A percentile compares a stretch with the other conserved stretches of the same genome.
Conservation (phyloP, 2,113 vertebrate genomes). For the Macroglossus sobrinus region DNA sequence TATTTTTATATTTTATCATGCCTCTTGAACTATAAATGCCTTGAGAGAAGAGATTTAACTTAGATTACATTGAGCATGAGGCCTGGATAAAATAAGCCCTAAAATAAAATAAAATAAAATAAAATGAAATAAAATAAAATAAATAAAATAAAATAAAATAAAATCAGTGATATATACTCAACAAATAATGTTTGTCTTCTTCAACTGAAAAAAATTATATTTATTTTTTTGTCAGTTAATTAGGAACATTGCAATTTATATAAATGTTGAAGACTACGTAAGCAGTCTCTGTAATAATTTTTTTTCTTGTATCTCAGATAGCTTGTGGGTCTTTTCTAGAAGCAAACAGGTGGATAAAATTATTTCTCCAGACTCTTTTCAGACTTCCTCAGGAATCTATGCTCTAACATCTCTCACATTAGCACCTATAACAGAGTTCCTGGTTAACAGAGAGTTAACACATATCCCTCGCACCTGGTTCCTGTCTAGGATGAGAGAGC, state of each 20-base stretch:
- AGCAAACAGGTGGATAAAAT: constrained; percentile 12
- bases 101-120: no score
- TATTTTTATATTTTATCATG: not conserved
- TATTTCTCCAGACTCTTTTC: constrained; percentile 39
- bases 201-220: not conserved
- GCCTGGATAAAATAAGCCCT: not conserved
- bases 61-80: not conserved
- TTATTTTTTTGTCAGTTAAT: not conserved
- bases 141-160: not conserved
- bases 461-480: constrained; percentile 59
- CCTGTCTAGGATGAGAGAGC: constrained; percentile 73
- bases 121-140: not conserved
- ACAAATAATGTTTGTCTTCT: not conserved
- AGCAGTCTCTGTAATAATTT: not conserved
- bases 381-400: not conserved
- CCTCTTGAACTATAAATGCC: not conserved
- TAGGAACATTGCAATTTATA: not conserved
- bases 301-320: not conserved
- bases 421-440: constrained; percentile 36
- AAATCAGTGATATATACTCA: not conserved
- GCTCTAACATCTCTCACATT: constrained; percentile 66
- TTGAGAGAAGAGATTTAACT: not conserved
- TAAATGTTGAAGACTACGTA: not conserved
- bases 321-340: not conserved
- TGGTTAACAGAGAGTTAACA: constrained; percentile 74